phyloP scores from a whole-genome alignment of 2,113 vertebrate species.

The Blennius ocellaris region DNA sequence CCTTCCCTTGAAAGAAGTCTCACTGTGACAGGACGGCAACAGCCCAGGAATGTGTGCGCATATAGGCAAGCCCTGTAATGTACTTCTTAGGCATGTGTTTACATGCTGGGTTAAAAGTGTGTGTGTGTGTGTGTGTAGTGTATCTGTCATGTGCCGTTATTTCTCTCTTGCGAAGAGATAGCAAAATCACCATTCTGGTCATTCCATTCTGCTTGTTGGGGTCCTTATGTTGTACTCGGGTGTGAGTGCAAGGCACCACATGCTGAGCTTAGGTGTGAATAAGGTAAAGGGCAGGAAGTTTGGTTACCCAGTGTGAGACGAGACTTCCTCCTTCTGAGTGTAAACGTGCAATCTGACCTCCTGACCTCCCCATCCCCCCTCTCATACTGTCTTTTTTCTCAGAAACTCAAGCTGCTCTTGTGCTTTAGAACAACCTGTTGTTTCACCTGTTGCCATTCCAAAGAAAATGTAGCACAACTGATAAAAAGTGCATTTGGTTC shows the following conservation, averaged over 20 bases:
- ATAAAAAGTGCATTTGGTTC: background rate
- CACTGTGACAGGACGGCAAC: conserved; percentile 9
- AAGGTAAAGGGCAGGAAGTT: conserved; percentile 42
- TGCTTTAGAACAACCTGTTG: conserved; percentile 20
- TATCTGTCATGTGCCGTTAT: conserved; percentile 28
- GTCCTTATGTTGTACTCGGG: background rate
- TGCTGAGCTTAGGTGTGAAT: conserved; percentile 20
- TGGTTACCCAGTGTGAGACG: conserved; percentile 50
- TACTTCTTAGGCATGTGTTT: conserved; percentile 50
- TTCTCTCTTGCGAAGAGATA: conserved; percentile 5
- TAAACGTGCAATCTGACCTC: conserved; percentile 49
- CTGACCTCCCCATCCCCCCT: conserved; percentile 45
- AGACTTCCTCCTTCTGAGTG: conserved; percentile 44
- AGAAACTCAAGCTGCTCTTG: background rate
- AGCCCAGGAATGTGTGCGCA: conserved; percentile 46
- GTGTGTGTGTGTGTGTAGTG: background rate
- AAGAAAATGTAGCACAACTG: background rate
- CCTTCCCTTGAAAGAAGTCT: background rate
- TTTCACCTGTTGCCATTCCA: conserved; percentile 53
- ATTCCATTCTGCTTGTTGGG: background rate
- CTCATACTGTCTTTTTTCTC: background rate
- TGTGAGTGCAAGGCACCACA: conserved; percentile 20
- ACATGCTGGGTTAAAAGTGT: conserved; percentile 40
- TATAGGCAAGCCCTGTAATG: conserved; percentile 25
- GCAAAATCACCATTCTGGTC: conserved; percentile 1